phyloP scores from a whole-genome alignment of 2,888 invertebrate species.

The Cheilosia soror region DNA sequence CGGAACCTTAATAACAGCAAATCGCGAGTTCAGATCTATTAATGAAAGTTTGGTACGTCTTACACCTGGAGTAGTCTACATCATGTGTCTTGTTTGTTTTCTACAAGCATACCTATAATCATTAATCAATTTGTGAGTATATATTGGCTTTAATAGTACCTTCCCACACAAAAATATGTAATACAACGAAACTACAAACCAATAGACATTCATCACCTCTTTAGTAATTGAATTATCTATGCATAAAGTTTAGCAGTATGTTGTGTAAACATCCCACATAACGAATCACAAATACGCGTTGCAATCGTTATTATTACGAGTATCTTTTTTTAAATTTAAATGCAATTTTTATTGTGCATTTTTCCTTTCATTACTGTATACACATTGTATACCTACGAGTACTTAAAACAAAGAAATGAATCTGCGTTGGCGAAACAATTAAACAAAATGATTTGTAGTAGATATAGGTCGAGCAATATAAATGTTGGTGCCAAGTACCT shows the following conservation, averaged over 20 bases:
- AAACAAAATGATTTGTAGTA: slow-evolving; percentile 53
- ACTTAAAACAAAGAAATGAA: slow-evolving; percentile 8
- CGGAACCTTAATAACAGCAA: no score
- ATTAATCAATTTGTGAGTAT: not conserved
- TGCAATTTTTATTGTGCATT: slow-evolving; percentile 45
- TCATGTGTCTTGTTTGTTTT: no score
- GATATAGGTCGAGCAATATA: slow-evolving; percentile 43
- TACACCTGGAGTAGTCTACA: no score
- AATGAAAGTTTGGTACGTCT: no score
- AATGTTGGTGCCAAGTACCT: slow-evolving; percentile 61
- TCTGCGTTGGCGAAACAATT: slow-evolving; percentile 66
- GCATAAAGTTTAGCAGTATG: not conserved
- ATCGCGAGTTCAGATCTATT: no score
- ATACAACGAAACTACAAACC: not conserved
- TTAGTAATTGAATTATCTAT: slow-evolving; percentile 22
- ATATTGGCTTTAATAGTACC: not conserved
- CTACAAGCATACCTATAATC: no score
- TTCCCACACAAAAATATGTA: not conserved
- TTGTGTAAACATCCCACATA: slow-evolving; percentile 44
- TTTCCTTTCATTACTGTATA: slow-evolving; percentile 23
- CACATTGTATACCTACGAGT: not conserved
- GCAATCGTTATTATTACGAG: slow-evolving; percentile 21
- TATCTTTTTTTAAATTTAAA: slow-evolving; percentile 44
- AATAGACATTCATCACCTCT: slow-evolving; percentile 2
- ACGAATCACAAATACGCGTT: slow-evolving; percentile 28